Evolutionary conservation across 2,888 invertebrate species (phyloP), one percentile per base, ranked within the genome.

Genomic region (Sepioteuthis lessoniana): DNA sequence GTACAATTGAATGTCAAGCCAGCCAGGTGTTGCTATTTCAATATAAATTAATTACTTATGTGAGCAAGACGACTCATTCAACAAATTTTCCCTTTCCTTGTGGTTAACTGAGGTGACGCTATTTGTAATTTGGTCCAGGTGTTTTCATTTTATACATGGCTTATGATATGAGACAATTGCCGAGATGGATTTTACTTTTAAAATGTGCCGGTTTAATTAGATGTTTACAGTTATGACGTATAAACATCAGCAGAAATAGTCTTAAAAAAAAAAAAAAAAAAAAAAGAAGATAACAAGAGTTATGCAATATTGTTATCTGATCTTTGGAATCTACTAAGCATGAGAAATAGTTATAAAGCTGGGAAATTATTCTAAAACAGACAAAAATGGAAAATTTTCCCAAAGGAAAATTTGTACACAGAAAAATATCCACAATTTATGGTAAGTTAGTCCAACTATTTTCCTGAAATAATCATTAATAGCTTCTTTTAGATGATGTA

Each of bases 21-120:
- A 76, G n/a, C 76, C 76, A 76, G 76, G 76, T 76, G n/a, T 76
- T n/a, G 76, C 76, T 76, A 76, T 76, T 76, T 76, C 76, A 76
- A 76, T 76, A 76, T n/a, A 76, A 31, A 31, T 76, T 76, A 76
- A 76, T 76, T 76, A 76, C 28, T 60, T 60, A 31, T 60, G 60
- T 60, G 28, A 60, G 60, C 25, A 25, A 60, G 60, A 4, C 13
- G 28, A 60, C 60, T 28, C 31, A 60, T 31, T 10, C n/a, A 76
- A n/a, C 76, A 76, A 31, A 8, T 76, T n/a, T 3, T 76, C 8
- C 76, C 55, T 13, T n/a, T 76, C 76, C 76, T 8, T 0, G 7
- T 28, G 7, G 31, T 31, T 76, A 76, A 76, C 31, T 10, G 76
- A n/a, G 16, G 4, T 5, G 31, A 25, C 8, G 31, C 2, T n/a